phyloP scores from a whole-genome alignment of 2,113 vertebrate genomes.

The Lasiurus borealis region DNA sequence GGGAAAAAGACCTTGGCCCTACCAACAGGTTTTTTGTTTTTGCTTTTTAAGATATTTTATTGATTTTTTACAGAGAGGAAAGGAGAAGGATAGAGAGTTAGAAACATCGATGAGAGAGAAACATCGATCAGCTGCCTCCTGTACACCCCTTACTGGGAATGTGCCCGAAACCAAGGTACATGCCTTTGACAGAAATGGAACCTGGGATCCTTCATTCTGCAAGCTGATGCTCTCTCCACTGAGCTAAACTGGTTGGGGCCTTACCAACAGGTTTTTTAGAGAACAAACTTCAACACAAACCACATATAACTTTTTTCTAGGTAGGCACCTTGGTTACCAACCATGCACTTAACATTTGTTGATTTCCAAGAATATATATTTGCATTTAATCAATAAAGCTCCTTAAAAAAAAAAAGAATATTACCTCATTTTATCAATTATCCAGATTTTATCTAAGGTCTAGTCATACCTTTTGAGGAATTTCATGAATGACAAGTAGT shows the following conservation, averaged over 20 bases:
- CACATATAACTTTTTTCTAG: background rate
- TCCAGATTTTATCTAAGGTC: background rate
- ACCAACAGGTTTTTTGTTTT: background rate
- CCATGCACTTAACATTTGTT: background rate
- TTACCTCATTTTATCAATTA: background rate
- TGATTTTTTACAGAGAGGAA: too few species aligned
- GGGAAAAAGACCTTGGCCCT: background rate
- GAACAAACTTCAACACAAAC: background rate
- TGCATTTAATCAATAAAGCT: constrained; percentile 6
- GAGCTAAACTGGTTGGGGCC: too few species aligned
- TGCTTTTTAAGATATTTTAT: too few species aligned
- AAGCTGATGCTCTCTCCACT: too few species aligned
- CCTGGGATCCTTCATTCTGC: too few species aligned
- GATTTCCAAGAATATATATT: constrained; percentile 38
- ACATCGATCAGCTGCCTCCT: too few species aligned
- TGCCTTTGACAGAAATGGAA: too few species aligned
- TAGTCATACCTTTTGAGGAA: background rate
- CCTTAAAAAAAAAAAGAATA: background rate
- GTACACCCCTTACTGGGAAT: too few species aligned
- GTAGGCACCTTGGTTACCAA: background rate
- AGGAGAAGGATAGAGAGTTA: too few species aligned
- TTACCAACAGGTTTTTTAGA: background rate
- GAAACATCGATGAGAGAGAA: too few species aligned
- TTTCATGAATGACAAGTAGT: background rate
- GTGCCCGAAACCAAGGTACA: too few species aligned